A percentile compares a stretch with the other conserved stretches of the same genome.
Conservation (phyloP, 2,113 vertebrate genomes). For the Pterophyllum scalare region DNA sequence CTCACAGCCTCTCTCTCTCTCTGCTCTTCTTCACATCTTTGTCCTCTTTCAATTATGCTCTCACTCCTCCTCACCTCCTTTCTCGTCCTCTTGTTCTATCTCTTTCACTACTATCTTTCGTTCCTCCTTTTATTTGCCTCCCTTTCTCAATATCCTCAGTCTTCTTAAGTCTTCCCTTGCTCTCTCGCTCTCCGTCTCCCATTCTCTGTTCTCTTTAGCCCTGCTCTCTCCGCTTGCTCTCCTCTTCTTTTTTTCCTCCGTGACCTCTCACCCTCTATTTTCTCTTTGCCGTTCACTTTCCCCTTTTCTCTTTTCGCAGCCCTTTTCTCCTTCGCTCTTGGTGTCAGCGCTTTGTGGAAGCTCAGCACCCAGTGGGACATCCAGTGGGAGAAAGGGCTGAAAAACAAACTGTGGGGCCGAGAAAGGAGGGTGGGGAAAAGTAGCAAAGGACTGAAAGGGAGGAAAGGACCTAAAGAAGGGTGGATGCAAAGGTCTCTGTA, state of each 20-base stretch:
- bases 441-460: conserved; percentile 4
- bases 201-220: conserved; percentile 57
- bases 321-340: conserved; percentile 67
- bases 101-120: conserved; percentile 44
- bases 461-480: conserved; percentile 13
- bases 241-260: conserved; percentile 36
- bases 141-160: conserved; percentile 58
- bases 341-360: conserved; percentile 67
- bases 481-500: not conserved
- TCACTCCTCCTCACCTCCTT: conserved; percentile 39
- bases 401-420: conserved; percentile 56
- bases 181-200: conserved; percentile 56
- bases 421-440: conserved; percentile 27
- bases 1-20: conserved; percentile 34
- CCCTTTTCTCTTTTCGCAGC: conserved; percentile 61
- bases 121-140: conserved; percentile 54
- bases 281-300: conserved; percentile 54
- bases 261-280: conserved; percentile 75
- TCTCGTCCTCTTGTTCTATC: conserved; percentile 49
- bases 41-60: conserved; percentile 60
- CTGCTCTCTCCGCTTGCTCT: conserved; percentile 33
- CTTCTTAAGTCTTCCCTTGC: conserved; percentile 53
- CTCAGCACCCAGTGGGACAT: conserved; percentile 66
- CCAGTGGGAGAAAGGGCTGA: conserved; percentile 47
- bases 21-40: conserved; percentile 53